Percentiles rank a stretch among this genome's conserved stretches.
These are phyloP conservation scores for Drosophila subquinaria DNA, from an alignment of 2,888 invertebrate genomes.

Conservation along the genomic window DNA sequence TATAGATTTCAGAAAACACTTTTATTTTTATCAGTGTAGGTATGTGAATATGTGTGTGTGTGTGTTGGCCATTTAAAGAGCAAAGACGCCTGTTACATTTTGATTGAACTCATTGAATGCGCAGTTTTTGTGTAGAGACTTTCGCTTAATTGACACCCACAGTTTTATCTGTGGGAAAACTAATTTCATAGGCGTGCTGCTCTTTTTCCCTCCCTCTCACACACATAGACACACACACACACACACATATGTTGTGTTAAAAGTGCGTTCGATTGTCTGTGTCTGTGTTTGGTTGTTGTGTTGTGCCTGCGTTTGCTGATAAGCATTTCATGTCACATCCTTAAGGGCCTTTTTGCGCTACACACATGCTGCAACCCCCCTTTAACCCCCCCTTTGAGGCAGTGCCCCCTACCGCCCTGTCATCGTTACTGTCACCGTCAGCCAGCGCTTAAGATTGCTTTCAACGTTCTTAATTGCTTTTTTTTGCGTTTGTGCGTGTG, in stretches of 20 bases:
- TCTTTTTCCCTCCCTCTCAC: conserved; percentile 16
- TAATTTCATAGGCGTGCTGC: conserved; percentile 71
- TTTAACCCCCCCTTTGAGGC: neutral
- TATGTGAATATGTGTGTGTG: conserved; percentile 8
- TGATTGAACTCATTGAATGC: conserved; percentile 72
- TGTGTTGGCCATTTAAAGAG: conserved; percentile 65
- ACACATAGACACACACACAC: conserved; percentile 18
- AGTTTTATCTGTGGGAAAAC: conserved; percentile 78
- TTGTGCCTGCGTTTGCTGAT: conserved; percentile 69
- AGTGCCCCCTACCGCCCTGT: conserved; percentile 30
- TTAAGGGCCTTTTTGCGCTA: conserved; percentile 60
- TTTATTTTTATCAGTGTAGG: neutral
- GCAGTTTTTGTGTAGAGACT: conserved; percentile 31
- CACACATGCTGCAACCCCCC: conserved; percentile 39
- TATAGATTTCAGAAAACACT: too few species aligned
- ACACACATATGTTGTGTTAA: conserved; percentile 42
- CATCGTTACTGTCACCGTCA: conserved; percentile 77
- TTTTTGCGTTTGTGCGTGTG: conserved; percentile 61
- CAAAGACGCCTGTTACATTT: conserved; percentile 64
- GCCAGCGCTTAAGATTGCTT: conserved; percentile 84
- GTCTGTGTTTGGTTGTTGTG: neutral
- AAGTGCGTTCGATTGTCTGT: conserved; percentile 39
- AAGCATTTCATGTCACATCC: conserved; percentile 85
- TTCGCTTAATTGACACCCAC: conserved; percentile 73
- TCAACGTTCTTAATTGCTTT: conserved; percentile 86